Evolutionary conservation across 2,797 vertebrate genomes (phyloP).

Genomic region (Crypturellus tataupa): DNA sequence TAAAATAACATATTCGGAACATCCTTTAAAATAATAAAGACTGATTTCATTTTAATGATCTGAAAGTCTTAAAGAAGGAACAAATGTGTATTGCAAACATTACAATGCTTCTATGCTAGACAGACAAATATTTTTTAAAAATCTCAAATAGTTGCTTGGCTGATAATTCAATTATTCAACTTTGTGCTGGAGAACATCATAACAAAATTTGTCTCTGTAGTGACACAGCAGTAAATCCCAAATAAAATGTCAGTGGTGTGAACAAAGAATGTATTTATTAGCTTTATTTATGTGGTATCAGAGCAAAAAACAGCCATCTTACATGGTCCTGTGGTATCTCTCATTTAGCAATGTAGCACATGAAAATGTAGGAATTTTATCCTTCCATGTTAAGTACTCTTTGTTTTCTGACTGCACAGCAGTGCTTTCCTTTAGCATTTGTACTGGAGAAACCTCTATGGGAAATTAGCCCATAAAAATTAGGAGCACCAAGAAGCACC

Average conservation of each 20-base stretch:
- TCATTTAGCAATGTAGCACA: background rate
- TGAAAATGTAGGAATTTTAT: background rate
- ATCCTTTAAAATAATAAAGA: conserved; percentile 56
- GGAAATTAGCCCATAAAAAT: background rate
- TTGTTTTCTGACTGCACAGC: background rate
- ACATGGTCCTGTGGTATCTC: background rate
- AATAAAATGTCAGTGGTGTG: conserved; percentile 32
- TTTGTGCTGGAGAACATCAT: conserved; percentile 28
- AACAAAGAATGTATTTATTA: conserved; percentile 5
- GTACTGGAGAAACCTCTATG: background rate
- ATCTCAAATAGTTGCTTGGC: conserved; percentile 1
- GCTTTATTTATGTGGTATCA: conserved; percentile 43
- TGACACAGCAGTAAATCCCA: conserved; percentile 37
- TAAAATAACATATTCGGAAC: conserved; percentile 43
- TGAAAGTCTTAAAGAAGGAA: conserved; percentile 41
- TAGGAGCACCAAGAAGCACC: background rate
- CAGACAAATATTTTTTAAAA: conserved; percentile 39
- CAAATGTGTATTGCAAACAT: conserved; percentile 18
- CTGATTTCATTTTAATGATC: conserved; percentile 21
- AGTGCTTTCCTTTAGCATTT: background rate
- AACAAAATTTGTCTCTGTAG: conserved; percentile 35
- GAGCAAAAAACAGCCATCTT: background rate
- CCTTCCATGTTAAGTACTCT: background rate
- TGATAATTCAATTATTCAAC: conserved; percentile 63
- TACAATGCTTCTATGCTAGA: background rate